phyloP scores from a whole-genome alignment of 2,888 invertebrate genomes.

The Sicus ferrugineus region DNA sequence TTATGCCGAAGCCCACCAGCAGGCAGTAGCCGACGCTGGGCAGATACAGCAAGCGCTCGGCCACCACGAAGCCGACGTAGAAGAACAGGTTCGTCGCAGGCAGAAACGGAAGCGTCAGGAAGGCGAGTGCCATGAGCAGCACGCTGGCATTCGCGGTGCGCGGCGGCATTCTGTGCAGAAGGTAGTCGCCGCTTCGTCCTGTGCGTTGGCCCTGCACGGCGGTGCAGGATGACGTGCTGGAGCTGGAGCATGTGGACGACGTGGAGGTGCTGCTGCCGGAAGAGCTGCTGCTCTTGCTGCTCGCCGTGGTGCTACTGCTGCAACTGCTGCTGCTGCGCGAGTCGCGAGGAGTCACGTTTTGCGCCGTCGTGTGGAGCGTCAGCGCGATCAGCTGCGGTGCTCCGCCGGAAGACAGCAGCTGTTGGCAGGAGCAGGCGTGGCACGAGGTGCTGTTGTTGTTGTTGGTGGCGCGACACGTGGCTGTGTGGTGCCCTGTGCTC shows the following conservation, averaged over 20 bases:
- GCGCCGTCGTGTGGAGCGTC: constrained; percentile 45
- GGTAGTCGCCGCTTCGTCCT: constrained; percentile 23
- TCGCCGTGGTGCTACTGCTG: constrained; percentile 64
- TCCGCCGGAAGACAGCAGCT: constrained; percentile 52
- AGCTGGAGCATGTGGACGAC: constrained; percentile 43
- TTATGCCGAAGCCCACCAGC: constrained; percentile 79
- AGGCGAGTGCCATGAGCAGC: constrained; percentile 72
- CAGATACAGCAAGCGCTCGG: constrained; percentile 93
- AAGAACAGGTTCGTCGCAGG: constrained; percentile 96
- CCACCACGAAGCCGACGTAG: constrained; percentile 98
- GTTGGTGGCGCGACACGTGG: constrained; percentile 69
- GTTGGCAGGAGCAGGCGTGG: constrained; percentile 48
- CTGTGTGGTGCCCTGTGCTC: constrained; percentile 72
- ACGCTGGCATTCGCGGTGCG: constrained; percentile 50
- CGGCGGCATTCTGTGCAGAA: constrained; percentile 35
- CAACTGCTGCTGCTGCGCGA: constrained; percentile 63
- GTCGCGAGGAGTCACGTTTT: constrained; percentile 49
- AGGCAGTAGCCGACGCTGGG: constrained; percentile 96
- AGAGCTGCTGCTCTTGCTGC: constrained; percentile 60
- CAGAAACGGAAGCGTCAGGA: constrained; percentile 90
- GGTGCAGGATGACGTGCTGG: constrained; percentile 31
- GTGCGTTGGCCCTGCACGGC: constrained; percentile 15
- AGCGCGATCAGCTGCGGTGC: constrained; percentile 47
- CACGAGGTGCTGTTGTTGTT: constrained; percentile 67
- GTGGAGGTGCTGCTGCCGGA: constrained; percentile 43